Conservation (phyloP, 2,113 vertebrate species). For the Donacobius atricapilla region DNA sequence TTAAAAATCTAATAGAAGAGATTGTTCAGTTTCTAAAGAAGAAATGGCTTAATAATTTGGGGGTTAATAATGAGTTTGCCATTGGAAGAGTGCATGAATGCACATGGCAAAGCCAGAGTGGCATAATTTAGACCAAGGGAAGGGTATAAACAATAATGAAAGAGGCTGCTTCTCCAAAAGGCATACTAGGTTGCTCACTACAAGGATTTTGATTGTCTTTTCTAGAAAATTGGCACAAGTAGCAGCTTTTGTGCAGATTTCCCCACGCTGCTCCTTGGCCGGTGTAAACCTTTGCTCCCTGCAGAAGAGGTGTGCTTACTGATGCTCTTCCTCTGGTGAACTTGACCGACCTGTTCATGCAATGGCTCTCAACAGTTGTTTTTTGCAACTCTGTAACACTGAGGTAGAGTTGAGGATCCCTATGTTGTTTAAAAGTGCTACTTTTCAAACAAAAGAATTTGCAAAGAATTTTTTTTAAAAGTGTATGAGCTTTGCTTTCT, state of each 20-base stretch:
- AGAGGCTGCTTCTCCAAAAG: not conserved
- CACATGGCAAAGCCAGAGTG: not conserved
- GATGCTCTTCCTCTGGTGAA: not conserved
- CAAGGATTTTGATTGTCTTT: not conserved
- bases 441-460: not conserved
- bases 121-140: not conserved
- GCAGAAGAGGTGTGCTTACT: not conserved
- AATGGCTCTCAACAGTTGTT: rapidly evolving
- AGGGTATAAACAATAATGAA: not conserved
- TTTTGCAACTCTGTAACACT: not conserved
- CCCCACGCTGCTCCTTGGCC: not conserved
- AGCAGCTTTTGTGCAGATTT: not conserved
- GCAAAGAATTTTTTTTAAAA: too few species aligned
- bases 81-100: not conserved
- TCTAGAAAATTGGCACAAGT: not conserved
- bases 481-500: rapidly evolving
- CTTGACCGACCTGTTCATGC: rapidly evolving
- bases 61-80: not conserved
- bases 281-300: not conserved
- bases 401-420: not conserved
- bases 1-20: not conserved
- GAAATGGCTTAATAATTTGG: not conserved
- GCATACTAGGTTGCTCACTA: not conserved
- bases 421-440: not conserved
- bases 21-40: not conserved